Evolutionary conservation across 2,888 invertebrate species (phyloP), one percentile per base, ranked within the genome.

Genomic region (Axea sp.): DNA sequence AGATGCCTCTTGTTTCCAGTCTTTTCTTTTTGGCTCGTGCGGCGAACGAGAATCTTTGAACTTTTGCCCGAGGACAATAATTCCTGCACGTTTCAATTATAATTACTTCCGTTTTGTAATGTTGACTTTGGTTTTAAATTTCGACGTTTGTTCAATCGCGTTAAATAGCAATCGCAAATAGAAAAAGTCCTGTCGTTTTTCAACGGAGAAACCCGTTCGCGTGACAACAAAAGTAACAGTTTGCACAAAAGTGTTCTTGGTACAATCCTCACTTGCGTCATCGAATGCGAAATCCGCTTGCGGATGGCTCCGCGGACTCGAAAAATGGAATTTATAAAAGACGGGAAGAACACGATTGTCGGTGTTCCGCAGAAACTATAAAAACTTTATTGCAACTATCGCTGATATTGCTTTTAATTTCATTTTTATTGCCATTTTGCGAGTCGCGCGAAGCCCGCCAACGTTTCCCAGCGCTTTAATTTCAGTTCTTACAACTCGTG

Each of bases 311-410:
- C n/a, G n/a, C n/a, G n/a, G n/a, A 41, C 5, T 33, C 11, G 14
- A 45, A 59, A 59, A 45, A 31, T 43, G 11, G 33, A 12, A 9
- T n/a, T n/a, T n/a, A n/a, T n/a, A n/a, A n/a, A n/a, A n/a, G n/a
- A n/a, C n/a, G n/a, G n/a, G n/a, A n/a, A n/a, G n/a, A n/a, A n/a
- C n/a, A n/a, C n/a, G n/a, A n/a, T n/a, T 49, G 49, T 73, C 43
- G 41, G 65, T 59, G 51, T 64, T 74, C 53, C 51, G 28, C 17
- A 51, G 35, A 68, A 64, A 60, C 74, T 76, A 72, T 80, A 77
- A 80, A 81, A 72, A 77, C 76, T 76, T 82, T 81, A 81, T 77
- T 81, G 75, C 78, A 73, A 76, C 78, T 81, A 79, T 78, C 75
- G 75, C 78, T 77, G 75, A 76, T 82, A 79, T 77, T 80, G 53